These are phyloP conservation scores for Coleophora flavipennella DNA, from an alignment of 2,888 invertebrate genomes.

Conservation along the genomic window DNA sequence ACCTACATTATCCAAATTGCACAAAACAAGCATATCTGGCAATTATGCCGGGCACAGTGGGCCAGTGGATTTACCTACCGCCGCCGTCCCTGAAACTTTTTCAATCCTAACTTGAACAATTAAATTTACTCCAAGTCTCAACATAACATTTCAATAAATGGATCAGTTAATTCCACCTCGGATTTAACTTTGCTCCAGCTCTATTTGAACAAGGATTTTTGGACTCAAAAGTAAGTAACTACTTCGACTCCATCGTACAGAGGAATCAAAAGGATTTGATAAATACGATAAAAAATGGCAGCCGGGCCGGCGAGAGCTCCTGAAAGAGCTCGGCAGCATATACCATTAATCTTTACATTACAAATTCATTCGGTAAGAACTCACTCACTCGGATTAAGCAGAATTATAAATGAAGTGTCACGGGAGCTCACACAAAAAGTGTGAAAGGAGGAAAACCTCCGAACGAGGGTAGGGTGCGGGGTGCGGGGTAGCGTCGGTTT, in stretches of 20 bases:
- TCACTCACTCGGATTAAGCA: conserved; percentile 67
- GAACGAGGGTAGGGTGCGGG: conserved; percentile 40
- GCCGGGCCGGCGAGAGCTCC: conserved; percentile 29
- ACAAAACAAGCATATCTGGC: conserved; percentile 61
- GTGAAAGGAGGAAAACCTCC: conserved; percentile 48
- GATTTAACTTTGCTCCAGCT: conserved; percentile 23
- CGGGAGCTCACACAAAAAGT: conserved; percentile 56
- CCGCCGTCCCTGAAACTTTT: conserved; percentile 44
- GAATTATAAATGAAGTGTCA: conserved; percentile 71
- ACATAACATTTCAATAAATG: conserved; percentile 60
- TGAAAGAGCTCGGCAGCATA: conserved; percentile 42
- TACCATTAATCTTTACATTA: conserved; percentile 69
- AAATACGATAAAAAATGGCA: conserved; percentile 43
- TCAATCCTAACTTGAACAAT: conserved; percentile 69
- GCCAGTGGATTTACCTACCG: neutral
- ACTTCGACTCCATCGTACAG: conserved; percentile 21
- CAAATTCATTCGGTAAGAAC: conserved; percentile 69
- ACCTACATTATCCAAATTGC: conserved; percentile 60
- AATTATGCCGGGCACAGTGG: conserved; percentile 33
- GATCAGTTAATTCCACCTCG: conserved; percentile 30
- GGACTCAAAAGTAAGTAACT: conserved; percentile 8
- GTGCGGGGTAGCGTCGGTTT: conserved; percentile 46
- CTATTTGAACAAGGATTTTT: conserved; percentile 7
- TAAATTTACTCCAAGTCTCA: conserved; percentile 60
- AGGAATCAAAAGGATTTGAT: conserved; percentile 29